Percentiles rank a stretch among this genome's conserved stretches.
Evolutionary conservation across 2,888 invertebrate genomes (phyloP).

Genomic region (Ormyrus rosae): DNA sequence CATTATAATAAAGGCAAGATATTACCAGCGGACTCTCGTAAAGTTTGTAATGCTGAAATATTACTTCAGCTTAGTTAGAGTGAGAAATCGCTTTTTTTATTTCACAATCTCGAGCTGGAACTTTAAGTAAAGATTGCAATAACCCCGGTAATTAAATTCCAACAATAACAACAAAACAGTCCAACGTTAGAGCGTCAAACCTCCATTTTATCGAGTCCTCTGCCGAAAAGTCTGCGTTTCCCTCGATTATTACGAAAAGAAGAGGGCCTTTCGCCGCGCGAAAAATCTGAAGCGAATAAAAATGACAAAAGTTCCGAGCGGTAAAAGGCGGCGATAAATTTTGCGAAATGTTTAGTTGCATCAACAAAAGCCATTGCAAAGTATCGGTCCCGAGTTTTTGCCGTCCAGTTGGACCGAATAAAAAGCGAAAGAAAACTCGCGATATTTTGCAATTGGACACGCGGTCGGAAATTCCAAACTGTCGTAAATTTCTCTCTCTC

Average conservation of each 20-base stretch:
- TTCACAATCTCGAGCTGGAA: constrained; percentile 40
- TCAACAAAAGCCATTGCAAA: background rate
- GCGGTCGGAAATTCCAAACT: constrained; percentile 1
- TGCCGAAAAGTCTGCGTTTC: no score
- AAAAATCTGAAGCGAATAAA: constrained; percentile 4
- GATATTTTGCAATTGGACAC: constrained; percentile 28
- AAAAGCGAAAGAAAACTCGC: background rate
- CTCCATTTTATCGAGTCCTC: no score
- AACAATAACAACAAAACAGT: constrained; percentile 11
- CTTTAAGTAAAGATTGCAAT: constrained; percentile 26
- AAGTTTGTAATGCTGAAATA: constrained; percentile 54
- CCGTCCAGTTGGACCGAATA: background rate
- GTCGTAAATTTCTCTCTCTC: background rate
- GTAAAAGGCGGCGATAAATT: background rate
- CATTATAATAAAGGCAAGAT: constrained; percentile 48
- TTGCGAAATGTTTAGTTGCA: constrained; percentile 1
- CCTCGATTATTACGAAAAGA: no score
- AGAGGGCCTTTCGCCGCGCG: no score
- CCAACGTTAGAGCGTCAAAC: no score
- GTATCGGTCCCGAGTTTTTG: no score
- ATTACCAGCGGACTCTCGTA: constrained; percentile 45
- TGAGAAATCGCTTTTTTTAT: constrained; percentile 51
- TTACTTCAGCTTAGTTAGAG: constrained; percentile 50
- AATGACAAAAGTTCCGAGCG: no score
- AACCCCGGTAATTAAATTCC: constrained; percentile 16